Evolutionary conservation across 2,113 vertebrate species (phyloP).

Genomic region (Tyto alba): DNA sequence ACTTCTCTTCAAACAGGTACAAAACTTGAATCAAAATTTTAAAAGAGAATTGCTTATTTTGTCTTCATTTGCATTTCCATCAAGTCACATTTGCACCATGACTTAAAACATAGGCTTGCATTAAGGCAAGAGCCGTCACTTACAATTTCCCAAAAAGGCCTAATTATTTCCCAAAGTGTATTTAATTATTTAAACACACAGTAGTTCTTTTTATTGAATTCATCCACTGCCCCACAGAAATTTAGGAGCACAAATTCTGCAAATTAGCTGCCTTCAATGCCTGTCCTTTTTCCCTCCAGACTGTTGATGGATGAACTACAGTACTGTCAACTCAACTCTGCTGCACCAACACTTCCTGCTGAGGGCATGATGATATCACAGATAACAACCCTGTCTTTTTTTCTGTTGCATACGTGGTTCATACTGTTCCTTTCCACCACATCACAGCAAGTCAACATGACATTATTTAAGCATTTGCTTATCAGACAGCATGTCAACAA

Average conservation of each 20-base stretch:
- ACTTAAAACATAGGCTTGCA: neutral
- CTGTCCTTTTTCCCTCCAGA: neutral
- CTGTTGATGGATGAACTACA: neutral
- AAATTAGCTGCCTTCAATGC: neutral
- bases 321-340: neutral
- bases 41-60: neutral
- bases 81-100: neutral
- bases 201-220: neutral
- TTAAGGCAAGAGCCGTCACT: neutral
- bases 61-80: neutral
- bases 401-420: accelerated
- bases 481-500: slow-evolving; percentile 31
- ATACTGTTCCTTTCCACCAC: neutral
- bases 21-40: neutral
- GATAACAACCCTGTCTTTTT: neutral
- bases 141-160: neutral
- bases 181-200: slow-evolving; percentile 1
- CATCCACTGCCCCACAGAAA: neutral
- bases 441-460: slow-evolving; percentile 4
- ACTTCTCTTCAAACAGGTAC: neutral
- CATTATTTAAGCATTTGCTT: slow-evolving; percentile 43
- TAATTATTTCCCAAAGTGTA: neutral
- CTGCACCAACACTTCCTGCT: neutral
- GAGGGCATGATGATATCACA: neutral
- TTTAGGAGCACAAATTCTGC: neutral